Percentiles rank a stretch among this genome's conserved stretches.
phyloP scores from a whole-genome alignment of 2,113 vertebrate species.

The Gnathonemus echidnorhynchus region DNA sequence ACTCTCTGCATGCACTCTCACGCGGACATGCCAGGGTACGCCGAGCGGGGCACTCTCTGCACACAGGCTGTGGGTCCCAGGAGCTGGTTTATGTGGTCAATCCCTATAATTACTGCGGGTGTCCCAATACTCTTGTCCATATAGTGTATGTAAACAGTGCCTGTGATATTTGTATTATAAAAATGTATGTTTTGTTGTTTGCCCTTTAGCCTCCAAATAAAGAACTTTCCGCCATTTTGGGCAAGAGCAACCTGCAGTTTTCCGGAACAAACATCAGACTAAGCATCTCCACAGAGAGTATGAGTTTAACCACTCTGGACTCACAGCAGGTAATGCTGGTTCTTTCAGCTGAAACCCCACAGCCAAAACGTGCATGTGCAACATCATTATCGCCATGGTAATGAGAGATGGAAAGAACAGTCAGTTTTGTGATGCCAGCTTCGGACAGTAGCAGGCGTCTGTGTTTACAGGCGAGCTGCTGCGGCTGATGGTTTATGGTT shows the following conservation, averaged over 20 bases:
- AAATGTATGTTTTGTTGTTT: conserved; percentile 28
- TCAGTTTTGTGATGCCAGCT: background rate
- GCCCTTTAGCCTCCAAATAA: conserved; percentile 70
- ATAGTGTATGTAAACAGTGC: background rate
- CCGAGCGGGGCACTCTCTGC: background rate
- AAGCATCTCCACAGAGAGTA: conserved; percentile 75
- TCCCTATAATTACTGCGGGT: background rate
- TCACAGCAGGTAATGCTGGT: conserved; percentile 71
- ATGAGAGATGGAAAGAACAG: background rate
- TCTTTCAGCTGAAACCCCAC: background rate
- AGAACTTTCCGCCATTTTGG: conserved; percentile 73
- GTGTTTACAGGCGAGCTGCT: background rate
- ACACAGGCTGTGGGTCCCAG: conserved; percentile 36
- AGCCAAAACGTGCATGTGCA: background rate
- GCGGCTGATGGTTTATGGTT: background rate
- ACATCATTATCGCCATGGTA: background rate
- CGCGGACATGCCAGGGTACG: conserved; percentile 62
- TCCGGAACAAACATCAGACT: conserved; percentile 76
- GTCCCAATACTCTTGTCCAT: background rate
- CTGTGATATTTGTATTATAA: background rate
- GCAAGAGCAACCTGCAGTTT: conserved; percentile 86
- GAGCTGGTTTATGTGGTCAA: conserved; percentile 21
- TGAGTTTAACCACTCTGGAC: conserved; percentile 69
- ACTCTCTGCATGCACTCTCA: background rate
- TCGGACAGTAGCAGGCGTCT: background rate